Evolutionary conservation across 1,140 invertebrate species (phyloP), one percentile per base, ranked within the genome.

Genomic region (Protaetia brevitarsis): DNA sequence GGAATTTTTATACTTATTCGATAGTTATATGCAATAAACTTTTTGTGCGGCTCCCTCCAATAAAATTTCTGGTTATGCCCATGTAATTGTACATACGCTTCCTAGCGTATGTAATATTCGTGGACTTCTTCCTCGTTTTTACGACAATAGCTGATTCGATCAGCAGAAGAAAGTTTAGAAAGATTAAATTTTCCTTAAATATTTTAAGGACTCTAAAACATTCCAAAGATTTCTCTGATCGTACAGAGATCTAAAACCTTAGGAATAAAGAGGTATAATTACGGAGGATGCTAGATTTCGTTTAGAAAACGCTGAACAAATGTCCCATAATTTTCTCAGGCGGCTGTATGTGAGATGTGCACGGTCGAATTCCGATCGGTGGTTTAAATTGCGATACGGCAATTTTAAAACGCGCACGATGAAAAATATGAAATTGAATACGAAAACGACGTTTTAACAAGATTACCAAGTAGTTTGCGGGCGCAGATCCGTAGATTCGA

Each of bases 381-480:
- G n/a, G n/a, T 19, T 16, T 51, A 19, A 51, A 51, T 51, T 51
- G 19, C 41, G 41, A 51, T 51, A 51, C 41, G 19, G 41, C 41
- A 51, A 51, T 51, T 51, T 51, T 51, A 51, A 51, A 23, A 51
- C 41, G 19, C 41, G 41, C 21, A n/a, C n/a, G n/a, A n/a, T n/a
- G 6, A 51, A 51, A 51, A 51, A 51, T 51, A 51, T 51, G 41
- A 51, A 51, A 51, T 51, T 51, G 41, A 51, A 51, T 51, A 51
- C 41, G 41, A 51, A 51, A 51, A 51, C 16, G 41, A 23, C 41
- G 41, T 51, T 51, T 51, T 51, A 51, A 51, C 41, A 23, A 51
- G 41, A 51, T 51, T 51, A 51, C 41, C n/a, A 51, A 51, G 41
- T 51, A 21, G 41, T 51, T 51, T 51, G 41, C 41, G 41, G 41